Base-by-base conservation (phyloP, 2,888 invertebrate genomes). In the Campaea margaritaria region DNA sequence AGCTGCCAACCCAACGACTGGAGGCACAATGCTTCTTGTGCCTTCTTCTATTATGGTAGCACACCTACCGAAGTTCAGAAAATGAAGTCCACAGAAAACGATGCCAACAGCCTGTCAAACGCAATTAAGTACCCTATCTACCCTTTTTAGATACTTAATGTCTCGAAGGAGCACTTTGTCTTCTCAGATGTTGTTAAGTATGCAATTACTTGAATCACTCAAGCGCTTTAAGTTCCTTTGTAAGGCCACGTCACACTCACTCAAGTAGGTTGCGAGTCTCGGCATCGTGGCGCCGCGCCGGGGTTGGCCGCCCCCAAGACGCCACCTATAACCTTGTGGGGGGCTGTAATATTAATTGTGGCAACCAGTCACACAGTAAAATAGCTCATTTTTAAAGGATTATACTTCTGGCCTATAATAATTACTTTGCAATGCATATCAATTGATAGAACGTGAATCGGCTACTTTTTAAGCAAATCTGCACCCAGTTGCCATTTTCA, bases 251-350 rank as follows among this genome's bases (percentile, higher is more conserved):
- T 50, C 45, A 44, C 45, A 41, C 21, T 56, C 44, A 44, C 50
- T 45, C 36, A 47, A 27, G 42, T 15, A 38, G 51, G 51, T 51
- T 49, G 58, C 34, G 53, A 36, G 58, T 48, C 53, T 59, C 58
- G 58, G 28, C 58, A 3, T 16, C 39, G 13, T 10, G 58, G 53
- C 58, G 58, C 58, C 58, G 31, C 31, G 9, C 1, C 9, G 31
- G 31, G 0, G 28, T 2, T 3, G 45, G n/a, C 53, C 58, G 58
- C 58, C 58, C 45, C 38, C 27, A 49, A 53, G 58, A 49, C 58
- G 58, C 53, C 58, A 14, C 46, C 34, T 50, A 10, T 57, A 46
- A 44, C 41, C 50, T 57, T 50, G 49, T 38, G 14, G 39, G n/a
- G 46, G 12, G 28, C 9, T 9, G 44, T 27, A 10, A 38, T 39